A percentile compares a stretch with the other conserved stretches of the same genome.
Evolutionary conservation across 2,888 invertebrate species (phyloP).

Genomic region (Clistopyga incitator): DNA sequence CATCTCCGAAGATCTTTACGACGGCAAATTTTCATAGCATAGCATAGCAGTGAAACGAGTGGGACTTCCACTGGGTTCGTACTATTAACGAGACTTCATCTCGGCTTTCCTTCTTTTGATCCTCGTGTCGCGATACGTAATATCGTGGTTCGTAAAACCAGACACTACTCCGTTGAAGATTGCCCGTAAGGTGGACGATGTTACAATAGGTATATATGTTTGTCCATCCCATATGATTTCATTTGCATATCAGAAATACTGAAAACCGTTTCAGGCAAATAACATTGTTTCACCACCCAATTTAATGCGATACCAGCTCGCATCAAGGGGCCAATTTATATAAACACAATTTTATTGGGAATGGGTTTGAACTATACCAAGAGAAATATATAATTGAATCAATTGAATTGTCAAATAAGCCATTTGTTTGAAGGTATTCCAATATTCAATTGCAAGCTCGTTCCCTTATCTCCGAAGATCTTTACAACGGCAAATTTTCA

Average conservation of each 20-base stretch:
- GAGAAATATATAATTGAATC: too few species aligned
- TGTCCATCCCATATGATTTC: too few species aligned
- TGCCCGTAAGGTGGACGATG: not conserved
- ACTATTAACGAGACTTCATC: not conserved
- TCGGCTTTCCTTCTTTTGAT: not conserved
- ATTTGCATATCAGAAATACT: too few species aligned
- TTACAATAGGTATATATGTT: not conserved
- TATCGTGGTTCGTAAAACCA: not conserved
- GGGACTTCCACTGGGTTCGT: not conserved
- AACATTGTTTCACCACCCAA: too few species aligned
- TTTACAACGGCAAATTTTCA: conserved; percentile 15
- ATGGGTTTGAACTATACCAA: too few species aligned
- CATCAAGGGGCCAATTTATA: too few species aligned
- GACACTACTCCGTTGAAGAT: not conserved
- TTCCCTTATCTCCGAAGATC: conserved; percentile 4
- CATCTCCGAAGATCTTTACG: conserved; percentile 14
- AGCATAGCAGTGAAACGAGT: not conserved
- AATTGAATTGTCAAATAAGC: too few species aligned
- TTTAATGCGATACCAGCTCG: too few species aligned
- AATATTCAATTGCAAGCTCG: too few species aligned
- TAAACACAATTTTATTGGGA: too few species aligned
- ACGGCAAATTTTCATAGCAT: conserved; percentile 7
- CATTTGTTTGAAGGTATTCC: too few species aligned
- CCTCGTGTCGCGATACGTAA: not conserved
- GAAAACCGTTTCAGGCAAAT: too few species aligned